Base-by-base conservation (phyloP, 1,140 invertebrate species). In the Drosophila burlai region DNA sequence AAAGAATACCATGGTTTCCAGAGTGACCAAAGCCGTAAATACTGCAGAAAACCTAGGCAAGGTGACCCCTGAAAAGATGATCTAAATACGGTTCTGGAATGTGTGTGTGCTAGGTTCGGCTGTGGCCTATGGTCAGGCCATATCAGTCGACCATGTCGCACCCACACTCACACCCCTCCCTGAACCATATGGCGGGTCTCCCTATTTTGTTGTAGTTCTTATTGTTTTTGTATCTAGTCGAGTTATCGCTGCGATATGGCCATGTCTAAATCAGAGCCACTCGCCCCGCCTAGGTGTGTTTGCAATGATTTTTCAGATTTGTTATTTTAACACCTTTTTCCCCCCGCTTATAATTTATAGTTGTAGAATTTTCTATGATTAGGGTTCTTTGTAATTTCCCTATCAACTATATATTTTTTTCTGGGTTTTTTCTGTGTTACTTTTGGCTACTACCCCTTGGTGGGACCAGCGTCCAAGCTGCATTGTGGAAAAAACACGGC, bases 181-280 rank as follows among this genome's bases (percentile, higher is more conserved):
- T 16, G 0, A 18, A 3, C 49, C 66, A 72, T 72, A 59, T 71
- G 66, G 47, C 55, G 34, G 62, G 38, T 78, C 76, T 71, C 52
- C 40, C 24, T 42, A 38, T 55, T 45, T 55, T 26, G 40, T 42
- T 31, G 24, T 21, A 47, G 38, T 49, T 26, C 15, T 46, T 71
- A 18, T 47, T 66, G 34, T 50, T 67, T 18, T 78, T 81, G 65
- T 81, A 78, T 68, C 64, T 85, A 69, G 59, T 71, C 45, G 43
- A 58, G 73, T 90, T 87, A 87, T 87, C 83, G 84, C 85, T 10
- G 55, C 62, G 81, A 89, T 89, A 89, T 89, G 77, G 74, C 84
- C 63, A 67, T 71, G 62, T 66, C 59, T 65, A 89, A 89, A 89
- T 89, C 84, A 90, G 85, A 89, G 66, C 62, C 67, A 21, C 64